Conservation (phyloP, 2,888 invertebrate genomes). For the Drosophila cracens region DNA sequence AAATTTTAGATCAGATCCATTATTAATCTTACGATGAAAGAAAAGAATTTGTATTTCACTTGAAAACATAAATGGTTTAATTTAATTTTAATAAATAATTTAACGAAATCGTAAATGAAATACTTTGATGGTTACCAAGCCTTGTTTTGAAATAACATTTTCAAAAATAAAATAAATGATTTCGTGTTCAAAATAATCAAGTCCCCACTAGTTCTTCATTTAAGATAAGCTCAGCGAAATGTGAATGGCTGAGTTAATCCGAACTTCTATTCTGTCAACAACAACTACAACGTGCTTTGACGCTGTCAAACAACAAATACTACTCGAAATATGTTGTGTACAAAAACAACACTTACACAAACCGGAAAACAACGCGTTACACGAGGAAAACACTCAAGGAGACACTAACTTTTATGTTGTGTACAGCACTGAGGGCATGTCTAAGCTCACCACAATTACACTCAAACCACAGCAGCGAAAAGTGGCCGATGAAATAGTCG, state of each 20-base stretch:
- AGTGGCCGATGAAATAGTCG: constrained; percentile 33
- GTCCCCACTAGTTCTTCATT: not conserved
- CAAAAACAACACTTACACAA: not conserved
- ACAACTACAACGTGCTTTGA: not conserved
- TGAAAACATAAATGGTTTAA: too few relatives aligned
- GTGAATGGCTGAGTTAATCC: not conserved
- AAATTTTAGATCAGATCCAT: not conserved
- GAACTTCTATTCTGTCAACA: not conserved
- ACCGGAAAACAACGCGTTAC: not conserved
- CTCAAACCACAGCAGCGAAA: constrained; percentile 36
- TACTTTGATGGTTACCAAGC: too few relatives aligned
- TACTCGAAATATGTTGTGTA: constrained; percentile 3
- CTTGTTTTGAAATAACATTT: too few relatives aligned
- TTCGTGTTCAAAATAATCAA: not conserved
- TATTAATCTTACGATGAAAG: not conserved
- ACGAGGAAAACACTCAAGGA: not conserved
- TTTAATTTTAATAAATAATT: too few relatives aligned
- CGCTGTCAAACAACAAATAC: not conserved
- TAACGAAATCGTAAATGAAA: too few relatives aligned
- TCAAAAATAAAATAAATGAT: too few relatives aligned
- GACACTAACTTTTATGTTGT: not conserved
- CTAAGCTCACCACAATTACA: not conserved
- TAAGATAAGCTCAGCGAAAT: not conserved
- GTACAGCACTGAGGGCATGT: not conserved
- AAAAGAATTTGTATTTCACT: not conserved